phyloP scores from a whole-genome alignment of 2,113 vertebrate genomes.

The Ammospiza nelsoni region DNA sequence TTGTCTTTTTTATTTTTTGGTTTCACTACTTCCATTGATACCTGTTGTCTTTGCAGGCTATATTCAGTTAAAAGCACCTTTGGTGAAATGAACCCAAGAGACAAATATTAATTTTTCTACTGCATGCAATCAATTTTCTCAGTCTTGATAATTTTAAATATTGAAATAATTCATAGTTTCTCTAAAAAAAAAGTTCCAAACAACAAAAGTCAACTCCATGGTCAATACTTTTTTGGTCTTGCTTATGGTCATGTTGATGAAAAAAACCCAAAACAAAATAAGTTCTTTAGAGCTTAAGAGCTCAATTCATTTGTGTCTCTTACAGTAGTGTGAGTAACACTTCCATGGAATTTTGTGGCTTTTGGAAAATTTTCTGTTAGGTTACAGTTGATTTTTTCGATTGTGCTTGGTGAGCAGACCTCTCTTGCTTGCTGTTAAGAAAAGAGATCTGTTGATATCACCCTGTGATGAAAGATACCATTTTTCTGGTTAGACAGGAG shows the following conservation, averaged over 20 bases:
- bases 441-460: background rate
- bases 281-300: background rate
- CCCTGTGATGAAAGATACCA: background rate
- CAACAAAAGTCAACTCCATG: background rate
- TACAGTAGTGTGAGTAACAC: background rate
- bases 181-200: background rate
- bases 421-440: background rate
- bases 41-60: background rate
- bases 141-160: background rate
- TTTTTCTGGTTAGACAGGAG: background rate
- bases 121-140: background rate
- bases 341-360: background rate
- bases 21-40: background rate
- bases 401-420: background rate
- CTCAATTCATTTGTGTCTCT: background rate
- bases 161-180: background rate
- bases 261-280: fast-evolving
- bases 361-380: background rate
- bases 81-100: background rate
- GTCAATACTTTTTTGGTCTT: background rate
- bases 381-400: background rate
- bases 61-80: background rate
- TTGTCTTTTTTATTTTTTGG: background rate
- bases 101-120: background rate
- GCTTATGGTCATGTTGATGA: background rate